Percentiles rank a stretch among this genome's conserved stretches.
Conservation (phyloP, 92 coral and sea anemone species). For the Meandrina meandrites region DNA sequence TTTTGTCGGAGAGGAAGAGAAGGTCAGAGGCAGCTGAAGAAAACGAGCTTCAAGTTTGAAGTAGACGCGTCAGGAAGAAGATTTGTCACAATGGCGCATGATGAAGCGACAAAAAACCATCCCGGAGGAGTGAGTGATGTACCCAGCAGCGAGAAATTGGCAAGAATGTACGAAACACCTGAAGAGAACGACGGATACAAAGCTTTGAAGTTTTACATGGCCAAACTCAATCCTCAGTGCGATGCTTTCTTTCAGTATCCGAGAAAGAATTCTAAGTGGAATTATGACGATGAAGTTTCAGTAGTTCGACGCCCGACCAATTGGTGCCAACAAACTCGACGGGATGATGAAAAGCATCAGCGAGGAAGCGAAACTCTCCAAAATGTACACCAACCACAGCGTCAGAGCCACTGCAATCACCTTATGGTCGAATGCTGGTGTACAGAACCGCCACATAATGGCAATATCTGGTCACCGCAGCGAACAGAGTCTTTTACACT, state of each 20-base stretch:
- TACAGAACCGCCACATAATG: too few species aligned
- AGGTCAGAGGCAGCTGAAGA: constrained; percentile 50
- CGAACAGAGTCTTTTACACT: constrained; percentile 20
- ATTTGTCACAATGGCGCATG: too few species aligned
- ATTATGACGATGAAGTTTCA: constrained; percentile 18
- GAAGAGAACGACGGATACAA: constrained; percentile 44
- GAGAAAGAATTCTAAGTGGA: constrained; percentile 30
- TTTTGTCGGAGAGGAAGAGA: constrained; percentile 62
- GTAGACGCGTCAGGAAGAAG: constrained; percentile 39
- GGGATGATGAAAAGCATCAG: too few species aligned
- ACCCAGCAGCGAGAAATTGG: constrained; percentile 40
- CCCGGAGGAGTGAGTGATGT: constrained; percentile 60
- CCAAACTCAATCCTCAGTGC: constrained; percentile 49
- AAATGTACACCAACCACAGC: too few species aligned
- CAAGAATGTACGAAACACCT: constrained; percentile 57
- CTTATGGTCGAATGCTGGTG: too few species aligned
- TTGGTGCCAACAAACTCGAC: too few species aligned
- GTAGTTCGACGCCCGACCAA: too few species aligned
- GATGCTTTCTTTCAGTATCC: constrained; percentile 58
- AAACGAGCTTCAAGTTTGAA: constrained; percentile 37
- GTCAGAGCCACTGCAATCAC: too few species aligned
- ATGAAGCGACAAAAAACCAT: constrained; percentile 59
- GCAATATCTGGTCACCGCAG: background rate
- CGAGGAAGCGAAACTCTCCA: too few species aligned
- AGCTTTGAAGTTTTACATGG: constrained; percentile 43